phyloP scores from a whole-genome alignment of 2,888 invertebrate species.

The Phengaris arion region DNA sequence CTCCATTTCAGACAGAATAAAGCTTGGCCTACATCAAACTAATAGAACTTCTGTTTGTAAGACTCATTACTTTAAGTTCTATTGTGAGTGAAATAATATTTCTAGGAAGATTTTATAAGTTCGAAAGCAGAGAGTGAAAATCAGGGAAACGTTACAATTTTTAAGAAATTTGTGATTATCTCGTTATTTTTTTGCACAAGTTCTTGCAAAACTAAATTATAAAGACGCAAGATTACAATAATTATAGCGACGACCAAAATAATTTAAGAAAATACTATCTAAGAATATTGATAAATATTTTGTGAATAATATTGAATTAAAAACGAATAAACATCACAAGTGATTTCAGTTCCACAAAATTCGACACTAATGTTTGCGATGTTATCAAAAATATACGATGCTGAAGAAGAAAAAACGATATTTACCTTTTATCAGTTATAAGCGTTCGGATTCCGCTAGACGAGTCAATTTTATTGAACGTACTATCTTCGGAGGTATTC shows the following conservation, averaged over 20 bases:
- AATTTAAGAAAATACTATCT: no score
- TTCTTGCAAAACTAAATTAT: no score
- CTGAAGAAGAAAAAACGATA: conserved; percentile 7
- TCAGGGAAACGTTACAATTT: background rate
- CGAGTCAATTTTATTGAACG: conserved; percentile 8
- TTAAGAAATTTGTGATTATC: background rate
- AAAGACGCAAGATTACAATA: no score
- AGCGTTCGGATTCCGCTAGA: conserved; percentile 4
- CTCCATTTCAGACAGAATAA: conserved; percentile 20
- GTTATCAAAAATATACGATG: conserved; percentile 1
- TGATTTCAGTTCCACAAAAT: conserved; percentile 5
- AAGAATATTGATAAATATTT: no score
- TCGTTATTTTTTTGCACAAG: background rate
- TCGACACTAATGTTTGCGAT: background rate
- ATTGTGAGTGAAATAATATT: background rate
- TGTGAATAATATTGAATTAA: background rate
- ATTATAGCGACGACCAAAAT: no score
- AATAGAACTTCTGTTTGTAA: conserved; percentile 18
- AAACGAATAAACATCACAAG: background rate
- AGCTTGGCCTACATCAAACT: conserved; percentile 14
- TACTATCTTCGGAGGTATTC: conserved; percentile 15
- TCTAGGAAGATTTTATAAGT: background rate
- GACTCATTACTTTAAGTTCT: conserved; percentile 10
- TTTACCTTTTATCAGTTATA: conserved; percentile 4
- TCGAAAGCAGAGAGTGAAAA: background rate